phyloP scores from a whole-genome alignment of 1,140 invertebrate genomes.

The Zaprionus capensis region DNA sequence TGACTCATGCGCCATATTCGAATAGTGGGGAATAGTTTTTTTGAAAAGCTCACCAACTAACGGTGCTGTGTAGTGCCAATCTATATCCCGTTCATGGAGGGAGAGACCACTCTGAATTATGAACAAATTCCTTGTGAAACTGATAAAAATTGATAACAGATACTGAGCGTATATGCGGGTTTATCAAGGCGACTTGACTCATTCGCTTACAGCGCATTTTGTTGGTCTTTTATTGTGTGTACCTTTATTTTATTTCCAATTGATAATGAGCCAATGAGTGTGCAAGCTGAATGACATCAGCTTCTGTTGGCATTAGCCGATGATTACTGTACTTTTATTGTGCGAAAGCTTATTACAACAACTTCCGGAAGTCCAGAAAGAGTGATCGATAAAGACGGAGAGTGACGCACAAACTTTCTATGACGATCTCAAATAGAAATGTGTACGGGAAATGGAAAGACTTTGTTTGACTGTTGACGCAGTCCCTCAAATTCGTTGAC shows the following conservation, averaged over 20 bases:
- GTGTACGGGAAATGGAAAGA: neutral
- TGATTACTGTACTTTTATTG: conserved; percentile 9
- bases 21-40: conserved; percentile 26
- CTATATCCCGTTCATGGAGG: conserved; percentile 30
- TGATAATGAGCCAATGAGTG: conserved; percentile 49
- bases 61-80: conserved; percentile 21
- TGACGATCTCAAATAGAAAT: neutral
- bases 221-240: conserved; percentile 34
- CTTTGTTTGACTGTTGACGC: neutral
- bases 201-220: conserved; percentile 48
- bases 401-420: conserved; percentile 18
- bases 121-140: conserved; percentile 55
- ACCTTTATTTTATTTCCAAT: conserved; percentile 30
- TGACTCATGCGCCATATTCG: conserved; percentile 49
- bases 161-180: conserved; percentile 34
- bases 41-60: conserved; percentile 22
- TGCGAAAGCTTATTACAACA: conserved; percentile 18
- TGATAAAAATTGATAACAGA: conserved; percentile 66
- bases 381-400: neutral
- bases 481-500: neutral
- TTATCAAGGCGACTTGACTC: conserved; percentile 60
- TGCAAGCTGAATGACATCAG: conserved; percentile 51
- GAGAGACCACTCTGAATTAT: conserved; percentile 19
- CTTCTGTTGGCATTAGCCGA: conserved; percentile 2
- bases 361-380: neutral